Percentiles rank a stretch among this genome's conserved stretches.
Conservation (phyloP, 2,797 vertebrate genomes). For the Phylloscopus collybita region DNA sequence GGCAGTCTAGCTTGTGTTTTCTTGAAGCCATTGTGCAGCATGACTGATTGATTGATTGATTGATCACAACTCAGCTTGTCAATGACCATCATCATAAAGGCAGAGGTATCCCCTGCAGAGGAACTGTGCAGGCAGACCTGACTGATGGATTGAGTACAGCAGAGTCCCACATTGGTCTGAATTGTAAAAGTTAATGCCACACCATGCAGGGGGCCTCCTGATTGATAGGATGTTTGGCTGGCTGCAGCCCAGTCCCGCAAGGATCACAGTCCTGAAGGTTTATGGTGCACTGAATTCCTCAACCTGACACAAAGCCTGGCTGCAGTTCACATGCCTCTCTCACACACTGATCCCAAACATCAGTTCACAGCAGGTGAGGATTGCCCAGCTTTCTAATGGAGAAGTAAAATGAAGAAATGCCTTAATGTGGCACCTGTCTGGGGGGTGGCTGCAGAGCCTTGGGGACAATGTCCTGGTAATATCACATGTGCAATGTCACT, state of each 20-base stretch:
- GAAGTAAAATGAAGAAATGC: background rate
- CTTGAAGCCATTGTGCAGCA: background rate
- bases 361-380: conserved; percentile 29
- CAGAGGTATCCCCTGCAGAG: background rate
- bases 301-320: background rate
- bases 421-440: background rate
- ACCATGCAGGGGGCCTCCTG: background rate
- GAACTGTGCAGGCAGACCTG: background rate
- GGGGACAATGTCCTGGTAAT: background rate
- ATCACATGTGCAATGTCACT: background rate
- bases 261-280: background rate
- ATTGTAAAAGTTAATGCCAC: conserved; percentile 23
- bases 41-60: background rate
- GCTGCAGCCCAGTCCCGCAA: background rate
- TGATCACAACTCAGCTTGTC: conserved; percentile 21
- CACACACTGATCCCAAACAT: background rate
- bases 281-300: background rate
- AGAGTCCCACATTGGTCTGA: background rate
- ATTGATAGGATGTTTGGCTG: conserved; percentile 33
- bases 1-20: background rate
- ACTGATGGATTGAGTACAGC: conserved; percentile 19
- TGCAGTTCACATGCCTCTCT: background rate
- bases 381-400: background rate
- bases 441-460: background rate
- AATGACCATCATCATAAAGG: conserved; percentile 22